phyloP scores from a whole-genome alignment of 2,797 vertebrate genomes.

The Thripadectes ignobilis region DNA sequence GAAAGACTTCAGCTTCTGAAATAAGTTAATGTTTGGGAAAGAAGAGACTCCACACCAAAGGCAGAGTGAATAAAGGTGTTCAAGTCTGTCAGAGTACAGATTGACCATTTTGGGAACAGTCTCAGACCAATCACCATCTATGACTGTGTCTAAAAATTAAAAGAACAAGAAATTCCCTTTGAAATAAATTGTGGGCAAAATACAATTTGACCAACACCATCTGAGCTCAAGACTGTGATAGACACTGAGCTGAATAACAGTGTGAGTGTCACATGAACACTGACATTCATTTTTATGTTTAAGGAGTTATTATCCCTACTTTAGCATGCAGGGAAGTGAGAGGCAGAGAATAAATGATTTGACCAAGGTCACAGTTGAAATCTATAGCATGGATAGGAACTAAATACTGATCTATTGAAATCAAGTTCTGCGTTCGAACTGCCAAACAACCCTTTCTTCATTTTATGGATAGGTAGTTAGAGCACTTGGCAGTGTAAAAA shows the following conservation, averaged over 20 bases:
- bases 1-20: background rate
- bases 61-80: background rate
- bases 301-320: background rate
- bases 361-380: conserved; percentile 3
- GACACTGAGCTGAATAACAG: background rate
- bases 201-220: background rate
- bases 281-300: background rate
- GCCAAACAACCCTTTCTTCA: background rate
- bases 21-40: background rate
- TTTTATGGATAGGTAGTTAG: background rate
- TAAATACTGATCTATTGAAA: background rate
- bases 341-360: background rate
- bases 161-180: background rate
- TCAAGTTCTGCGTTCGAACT: background rate
- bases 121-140: background rate
- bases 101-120: background rate
- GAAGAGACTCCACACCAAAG: background rate
- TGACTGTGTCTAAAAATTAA: background rate
- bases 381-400: background rate
- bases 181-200: background rate
- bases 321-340: background rate
- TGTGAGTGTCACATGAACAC: background rate
- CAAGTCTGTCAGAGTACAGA: background rate
- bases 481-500: background rate
- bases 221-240: background rate